Conservation (phyloP, 23 tunicate species). For the Oikopleura dioica region DNA sequence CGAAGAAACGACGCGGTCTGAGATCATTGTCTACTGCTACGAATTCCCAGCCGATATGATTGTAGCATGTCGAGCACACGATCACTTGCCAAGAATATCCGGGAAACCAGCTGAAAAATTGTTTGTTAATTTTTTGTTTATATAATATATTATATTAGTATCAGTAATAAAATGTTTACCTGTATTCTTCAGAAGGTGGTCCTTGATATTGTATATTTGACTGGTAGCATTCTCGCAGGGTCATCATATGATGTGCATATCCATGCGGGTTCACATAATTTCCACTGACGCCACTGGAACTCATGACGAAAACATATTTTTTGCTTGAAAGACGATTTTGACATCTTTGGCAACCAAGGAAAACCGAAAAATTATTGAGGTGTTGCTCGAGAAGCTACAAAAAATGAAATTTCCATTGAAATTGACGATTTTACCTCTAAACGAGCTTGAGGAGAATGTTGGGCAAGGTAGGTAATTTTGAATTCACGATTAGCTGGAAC, state of each 20-base stretch:
- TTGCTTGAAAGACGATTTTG: not conserved
- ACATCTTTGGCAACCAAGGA: not conserved
- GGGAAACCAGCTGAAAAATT: conserved; percentile 10
- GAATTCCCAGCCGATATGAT: not conserved
- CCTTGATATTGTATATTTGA: conserved; percentile 2
- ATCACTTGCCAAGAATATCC: conserved; percentile 4
- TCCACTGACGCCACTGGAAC: not conserved
- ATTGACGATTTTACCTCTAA: not conserved
- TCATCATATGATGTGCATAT: not conserved
- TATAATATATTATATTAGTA: not conserved
- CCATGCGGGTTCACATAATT: conserved; percentile 2
- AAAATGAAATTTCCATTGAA: not conserved
- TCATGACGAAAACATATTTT: not conserved
- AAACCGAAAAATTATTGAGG: not conserved
- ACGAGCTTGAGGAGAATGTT: not conserved
- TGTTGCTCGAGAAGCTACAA: not conserved
- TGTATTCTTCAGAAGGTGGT: not conserved
- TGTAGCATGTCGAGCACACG: not conserved
- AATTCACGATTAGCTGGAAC: not conserved
- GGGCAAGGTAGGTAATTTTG: not conserved
- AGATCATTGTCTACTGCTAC: not conserved
- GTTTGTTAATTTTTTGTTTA: not conserved
- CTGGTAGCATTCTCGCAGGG: not conserved
- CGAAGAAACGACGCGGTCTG: not conserved
- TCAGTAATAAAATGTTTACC: not conserved